phyloP scores from a whole-genome alignment of 2,113 vertebrate genomes.

The Mustela nigripes region DNA sequence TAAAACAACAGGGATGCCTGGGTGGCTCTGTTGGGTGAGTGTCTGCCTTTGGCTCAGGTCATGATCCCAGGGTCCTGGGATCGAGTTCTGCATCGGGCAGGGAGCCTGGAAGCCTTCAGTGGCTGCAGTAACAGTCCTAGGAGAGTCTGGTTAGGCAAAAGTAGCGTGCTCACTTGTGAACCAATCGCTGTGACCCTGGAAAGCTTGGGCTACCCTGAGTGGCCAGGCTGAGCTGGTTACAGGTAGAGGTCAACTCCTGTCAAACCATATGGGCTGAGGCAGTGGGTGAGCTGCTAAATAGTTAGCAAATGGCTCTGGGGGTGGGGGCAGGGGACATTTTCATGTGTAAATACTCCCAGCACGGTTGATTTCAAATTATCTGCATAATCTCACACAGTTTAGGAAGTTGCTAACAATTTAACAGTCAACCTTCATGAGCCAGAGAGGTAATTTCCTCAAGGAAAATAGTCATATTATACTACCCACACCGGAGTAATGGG shows the following conservation, averaged over 20 bases:
- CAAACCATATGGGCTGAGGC: background rate
- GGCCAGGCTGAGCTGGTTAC: background rate
- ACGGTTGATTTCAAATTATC: background rate
- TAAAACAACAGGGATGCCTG: background rate
- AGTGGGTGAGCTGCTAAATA: background rate
- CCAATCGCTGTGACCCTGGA: background rate
- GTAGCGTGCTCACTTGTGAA: fast-evolving
- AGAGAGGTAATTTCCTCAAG: background rate
- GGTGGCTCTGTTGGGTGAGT: background rate
- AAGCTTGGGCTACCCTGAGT: background rate
- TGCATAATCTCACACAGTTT: background rate
- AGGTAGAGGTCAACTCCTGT: background rate
- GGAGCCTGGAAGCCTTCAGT: background rate
- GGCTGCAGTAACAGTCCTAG: background rate
- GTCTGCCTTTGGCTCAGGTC: background rate
- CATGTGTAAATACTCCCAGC: background rate
- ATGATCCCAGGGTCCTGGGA: background rate
- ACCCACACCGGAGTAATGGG: background rate
- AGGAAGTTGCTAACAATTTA: background rate
- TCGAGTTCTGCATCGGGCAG: background rate
- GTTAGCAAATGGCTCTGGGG: background rate
- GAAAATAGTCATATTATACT: background rate
- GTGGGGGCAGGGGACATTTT: background rate
- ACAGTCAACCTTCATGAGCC: background rate
- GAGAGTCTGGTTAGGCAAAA: background rate